Evolutionary conservation across 2,888 invertebrate species (phyloP), one percentile per base, ranked within the genome.

Genomic region (Oeneis ivallda): DNA sequence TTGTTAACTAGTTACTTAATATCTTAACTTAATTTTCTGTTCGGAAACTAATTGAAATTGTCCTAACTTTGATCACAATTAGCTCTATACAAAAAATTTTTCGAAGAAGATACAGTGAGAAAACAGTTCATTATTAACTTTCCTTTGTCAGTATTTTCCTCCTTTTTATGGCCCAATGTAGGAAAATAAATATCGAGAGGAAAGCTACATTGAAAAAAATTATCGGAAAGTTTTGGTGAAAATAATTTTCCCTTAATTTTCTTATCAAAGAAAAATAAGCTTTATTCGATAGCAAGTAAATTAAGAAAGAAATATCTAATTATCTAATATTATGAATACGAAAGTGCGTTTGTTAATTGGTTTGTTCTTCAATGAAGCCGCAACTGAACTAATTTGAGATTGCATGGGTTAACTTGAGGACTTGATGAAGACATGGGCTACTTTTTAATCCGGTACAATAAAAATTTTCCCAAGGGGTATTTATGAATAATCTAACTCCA

Each of bases 41-140:
- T 34, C n/a, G 15, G 34, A 53, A 7, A 53, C 9, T 53, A 34
- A 53, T 53, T 53, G 32, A 53, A 53, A 34, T 52, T 52, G 52
- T 8, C 9, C 15, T 53, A 52, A 37, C 53, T 34, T 53, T 53
- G 15, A 53, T 15, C 34, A 15, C 53, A 53, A 53, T 53, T 53
- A 53, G 53, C 53, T 53, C 34, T 53, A 53, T 53, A 37, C 54
- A 54, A 54, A 54, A 53, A 54, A 54, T 37, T 39, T 17, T 17
- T 54, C 54, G 17, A 15, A 10, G n/a, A 54, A 37, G 17, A 54
- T 37, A 54, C 54, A 37, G 54, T 39, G n/a, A 54, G 54, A 10
- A 54, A 54, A 54, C 54, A 37, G 37, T 39, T 39, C 15, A 54
- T 47, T 47, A 47, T 15, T 17, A 54, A 54, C 54, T 54, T 53